phyloP scores from a whole-genome alignment of 2,113 vertebrate species.

The Cinclus mexicanus region DNA sequence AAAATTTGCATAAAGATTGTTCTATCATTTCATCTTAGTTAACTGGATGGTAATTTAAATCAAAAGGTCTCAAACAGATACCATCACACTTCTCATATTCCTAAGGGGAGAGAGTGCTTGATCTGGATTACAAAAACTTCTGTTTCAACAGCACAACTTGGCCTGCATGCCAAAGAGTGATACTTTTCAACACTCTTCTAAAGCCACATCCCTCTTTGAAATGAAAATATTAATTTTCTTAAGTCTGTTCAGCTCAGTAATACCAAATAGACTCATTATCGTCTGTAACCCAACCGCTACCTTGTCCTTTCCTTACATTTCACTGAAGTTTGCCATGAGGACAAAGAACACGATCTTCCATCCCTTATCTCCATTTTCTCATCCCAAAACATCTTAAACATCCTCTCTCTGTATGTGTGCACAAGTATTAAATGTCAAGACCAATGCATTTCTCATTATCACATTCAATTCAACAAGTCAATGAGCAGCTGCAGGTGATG shows the following conservation, averaged over 20 bases:
- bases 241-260: background rate
- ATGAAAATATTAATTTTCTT: background rate
- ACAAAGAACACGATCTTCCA: background rate
- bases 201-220: background rate
- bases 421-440: background rate
- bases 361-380: background rate
- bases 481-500: constrained; percentile 30
- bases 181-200: background rate
- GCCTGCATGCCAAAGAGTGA: background rate
- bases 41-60: background rate
- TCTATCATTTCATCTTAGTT: background rate
- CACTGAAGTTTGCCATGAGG: background rate
- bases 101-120: background rate
- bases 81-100: background rate
- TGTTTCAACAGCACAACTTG: background rate
- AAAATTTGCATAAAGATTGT: background rate
- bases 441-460: constrained; percentile 1
- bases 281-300: background rate
- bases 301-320: background rate
- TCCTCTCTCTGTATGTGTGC: background rate
- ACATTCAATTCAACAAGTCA: constrained; percentile 5
- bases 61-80: background rate
- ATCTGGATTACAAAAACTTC: background rate
- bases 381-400: background rate
- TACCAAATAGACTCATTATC: background rate